Conservation (phyloP, 2,797 vertebrate genomes). For the Anolis apletophallus region DNA sequence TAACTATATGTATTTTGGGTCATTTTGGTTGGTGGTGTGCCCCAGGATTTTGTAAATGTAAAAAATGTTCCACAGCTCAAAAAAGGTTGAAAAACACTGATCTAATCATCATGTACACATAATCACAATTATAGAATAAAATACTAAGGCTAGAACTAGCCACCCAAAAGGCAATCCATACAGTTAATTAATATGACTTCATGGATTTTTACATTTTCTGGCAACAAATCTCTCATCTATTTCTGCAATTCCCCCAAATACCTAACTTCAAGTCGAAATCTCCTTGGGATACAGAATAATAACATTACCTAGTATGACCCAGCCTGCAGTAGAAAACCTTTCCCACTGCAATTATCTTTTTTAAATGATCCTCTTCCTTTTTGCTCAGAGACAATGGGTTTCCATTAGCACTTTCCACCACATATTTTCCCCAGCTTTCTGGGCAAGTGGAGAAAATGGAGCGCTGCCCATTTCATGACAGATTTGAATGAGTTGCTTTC, state of each 20-base stretch:
- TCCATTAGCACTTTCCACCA: conserved; percentile 31
- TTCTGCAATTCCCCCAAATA: background rate
- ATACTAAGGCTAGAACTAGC: background rate
- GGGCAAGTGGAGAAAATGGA: conserved; percentile 5
- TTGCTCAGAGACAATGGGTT: background rate
- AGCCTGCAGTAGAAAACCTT: background rate
- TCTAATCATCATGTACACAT: background rate
- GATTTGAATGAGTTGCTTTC: conserved; percentile 20
- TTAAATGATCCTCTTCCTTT: conserved; percentile 23
- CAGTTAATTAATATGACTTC: background rate
- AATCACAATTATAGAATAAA: background rate
- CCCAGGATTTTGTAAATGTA: too few relatives aligned
- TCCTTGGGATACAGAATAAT: conserved; percentile 1
- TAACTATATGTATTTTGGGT: too few relatives aligned
- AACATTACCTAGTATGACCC: conserved; percentile 1
- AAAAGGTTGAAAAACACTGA: too few relatives aligned
- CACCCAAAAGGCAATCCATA: background rate
- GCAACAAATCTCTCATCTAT: background rate
- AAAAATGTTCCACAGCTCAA: too few relatives aligned
- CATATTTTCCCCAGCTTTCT: conserved; percentile 1
- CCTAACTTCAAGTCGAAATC: conserved; percentile 3
- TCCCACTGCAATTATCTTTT: conserved; percentile 7
- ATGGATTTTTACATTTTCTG: background rate
- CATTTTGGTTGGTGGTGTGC: too few relatives aligned
- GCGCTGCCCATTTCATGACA: conserved; percentile 8